A percentile compares a stretch with the other conserved stretches of the same genome.
Conservation (phyloP, 2,797 vertebrate species). For the Florisuga fusca region DNA sequence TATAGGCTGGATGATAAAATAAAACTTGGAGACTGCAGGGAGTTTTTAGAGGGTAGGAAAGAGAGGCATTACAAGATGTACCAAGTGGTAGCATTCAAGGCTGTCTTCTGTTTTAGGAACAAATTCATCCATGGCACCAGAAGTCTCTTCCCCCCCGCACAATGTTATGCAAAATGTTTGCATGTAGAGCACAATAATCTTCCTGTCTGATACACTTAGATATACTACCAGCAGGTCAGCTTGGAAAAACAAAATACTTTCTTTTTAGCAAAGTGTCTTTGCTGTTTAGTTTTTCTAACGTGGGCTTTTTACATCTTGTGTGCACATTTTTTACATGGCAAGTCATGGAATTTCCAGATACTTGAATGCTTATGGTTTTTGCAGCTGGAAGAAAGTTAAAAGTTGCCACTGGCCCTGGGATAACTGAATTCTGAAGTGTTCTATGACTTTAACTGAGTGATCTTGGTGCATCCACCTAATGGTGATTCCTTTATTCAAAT, state of each 20-base stretch:
- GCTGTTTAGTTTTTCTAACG: conserved; percentile 62
- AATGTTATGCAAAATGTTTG: conserved; percentile 37
- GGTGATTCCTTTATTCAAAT: conserved; percentile 65
- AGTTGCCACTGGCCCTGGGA: conserved; percentile 72
- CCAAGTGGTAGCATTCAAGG: conserved; percentile 30
- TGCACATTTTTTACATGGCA: conserved; percentile 69
- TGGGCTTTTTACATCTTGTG: conserved; percentile 70
- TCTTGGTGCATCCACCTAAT: conserved; percentile 68
- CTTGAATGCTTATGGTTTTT: conserved; percentile 71
- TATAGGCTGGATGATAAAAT: conserved; percentile 22
- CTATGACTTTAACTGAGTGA: conserved; percentile 60
- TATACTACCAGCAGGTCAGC: conserved; percentile 33
- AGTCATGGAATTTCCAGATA: conserved; percentile 67
- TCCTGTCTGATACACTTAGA: conserved; percentile 42
- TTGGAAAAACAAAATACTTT: conserved; percentile 16
- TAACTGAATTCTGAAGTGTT: conserved; percentile 68
- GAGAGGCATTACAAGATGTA: conserved; percentile 22
- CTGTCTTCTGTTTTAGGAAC: conserved; percentile 53
- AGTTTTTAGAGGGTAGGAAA: conserved; percentile 25
- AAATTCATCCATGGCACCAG: conserved; percentile 13
- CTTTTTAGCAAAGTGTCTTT: conserved; percentile 53
- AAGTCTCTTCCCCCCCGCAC: conserved; percentile 6
- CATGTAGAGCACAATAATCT: conserved; percentile 46
- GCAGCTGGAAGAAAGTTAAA: conserved; percentile 72
- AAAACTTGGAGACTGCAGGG: conserved; percentile 28